Base-by-base conservation (phyloP, 2,113 vertebrate species). In the Upupa epops region DNA sequence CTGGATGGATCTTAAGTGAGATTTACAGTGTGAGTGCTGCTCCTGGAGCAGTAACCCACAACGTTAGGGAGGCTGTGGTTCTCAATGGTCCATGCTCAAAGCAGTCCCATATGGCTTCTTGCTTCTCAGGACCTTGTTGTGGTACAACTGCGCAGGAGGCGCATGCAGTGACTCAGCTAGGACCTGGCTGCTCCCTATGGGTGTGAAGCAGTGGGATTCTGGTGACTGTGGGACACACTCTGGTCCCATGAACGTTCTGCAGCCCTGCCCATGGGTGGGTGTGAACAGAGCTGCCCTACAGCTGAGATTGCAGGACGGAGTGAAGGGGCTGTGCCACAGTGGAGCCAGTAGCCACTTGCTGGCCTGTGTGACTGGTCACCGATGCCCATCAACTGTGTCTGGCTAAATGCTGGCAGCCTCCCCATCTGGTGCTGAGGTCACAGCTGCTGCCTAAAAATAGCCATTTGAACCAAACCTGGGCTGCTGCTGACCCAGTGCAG, bases 341-440 rank as follows among this genome's bases (percentile, higher is more conserved):
- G 21, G 1, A 86, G 79, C 91, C 79, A 55, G 83, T 76, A 19
- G 37, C 40, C 71, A 1, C 1, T 0, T 10, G 18, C 45, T n/a
- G 70, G 71, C 89, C 72, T 75, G 0, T 36, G 87, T 17, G 80
- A 75, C 56, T 71, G 78, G 42, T 79, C 84, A 18, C 94, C 1
- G 7, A 65, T 46, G 8, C 74, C 61, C 31, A 20, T 51, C 52
- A n/a, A 90, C 91, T 60, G 66, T 59, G 75, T 68, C 80, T 81
- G 34, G 94, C 90, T 83, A 70, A 36, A 72, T 32, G 60, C 26
- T 1, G 61, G 31, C 19, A 54, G 56, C 72, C 76, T 94, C 94
- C 56, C 40, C 69, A 82, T 71, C 73, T 32, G 89, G 94, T 95
- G 88, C 94, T 93, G 95, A 89, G 94, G 95, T 89, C 90, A 93